Evolutionary conservation across 2,797 vertebrate species (phyloP), one percentile per base, ranked within the genome.

Genomic region (Thripadectes ignobilis): DNA sequence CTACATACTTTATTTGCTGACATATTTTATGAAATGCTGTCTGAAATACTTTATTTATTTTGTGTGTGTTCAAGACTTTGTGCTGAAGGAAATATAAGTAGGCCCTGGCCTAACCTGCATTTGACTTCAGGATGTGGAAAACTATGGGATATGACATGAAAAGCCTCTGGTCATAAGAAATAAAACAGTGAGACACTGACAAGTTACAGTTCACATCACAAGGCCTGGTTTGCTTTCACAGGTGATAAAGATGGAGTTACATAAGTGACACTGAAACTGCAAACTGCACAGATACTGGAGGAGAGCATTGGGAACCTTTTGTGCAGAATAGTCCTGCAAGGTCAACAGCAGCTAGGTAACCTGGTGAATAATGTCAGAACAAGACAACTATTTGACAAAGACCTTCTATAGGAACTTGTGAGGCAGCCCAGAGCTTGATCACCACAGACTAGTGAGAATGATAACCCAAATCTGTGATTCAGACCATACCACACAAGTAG

Each of bases 281-380:
- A 88, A 61, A 51, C 19, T 46, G 27, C 27, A 43, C 14, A 65
- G 26, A 19, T 23, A 34, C 21, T 49, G 30, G 30, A 80, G 8
- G 1, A 22, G 3, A 3, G 1, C 8, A 34, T 4, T 12, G 19
- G 34, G 13, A 24, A 38, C 5, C 4, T 73, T 62, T 54, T 38
- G 15, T 36, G 13, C 6, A 43, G 16, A 69, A 45, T 5, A 29
- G 26, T 14, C 32, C 38, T 83, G n/a, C 23, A 75, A 63, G 18
- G 20, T 18, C 45, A 71, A 39, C 12, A 63, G 36, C 45, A 74
- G 9, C 19, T 43, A 20, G 10, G 19, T 43, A 52, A 43, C n/a
- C 10, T 8, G 3, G 16, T 48, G 20, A 66, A 43, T 45, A 73
- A 34, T 9, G 3, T 16, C n/a, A 89, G 19, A 18, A 32, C 26